A percentile compares a stretch with the other conserved stretches of the same genome.
phyloP scores from a whole-genome alignment of 2,113 vertebrate species.

The Dasyurus viverrinus region DNA sequence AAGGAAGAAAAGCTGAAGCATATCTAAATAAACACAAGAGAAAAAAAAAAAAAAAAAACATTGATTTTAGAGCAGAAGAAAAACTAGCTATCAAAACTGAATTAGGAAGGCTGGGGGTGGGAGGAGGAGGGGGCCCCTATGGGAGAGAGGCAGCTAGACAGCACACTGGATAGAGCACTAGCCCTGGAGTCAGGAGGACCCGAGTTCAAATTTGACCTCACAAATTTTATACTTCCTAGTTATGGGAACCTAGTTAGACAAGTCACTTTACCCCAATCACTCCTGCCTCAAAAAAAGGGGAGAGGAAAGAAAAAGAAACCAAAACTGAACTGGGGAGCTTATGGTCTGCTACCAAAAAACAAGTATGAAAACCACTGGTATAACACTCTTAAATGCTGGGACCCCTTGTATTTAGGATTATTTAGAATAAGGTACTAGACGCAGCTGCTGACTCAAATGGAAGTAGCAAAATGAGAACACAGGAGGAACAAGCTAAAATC shows the following conservation, averaged over 20 bases:
- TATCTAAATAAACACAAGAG: background rate
- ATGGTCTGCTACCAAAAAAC: slow-evolving; percentile 20
- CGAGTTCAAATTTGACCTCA: too few relatives aligned
- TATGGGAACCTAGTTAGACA: too few relatives aligned
- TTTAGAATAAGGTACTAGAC: background rate
- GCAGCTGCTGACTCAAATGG: slow-evolving; percentile 32
- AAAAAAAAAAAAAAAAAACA: slow-evolving; percentile 9
- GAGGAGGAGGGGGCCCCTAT: too few relatives aligned
- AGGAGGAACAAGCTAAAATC: slow-evolving; percentile 8
- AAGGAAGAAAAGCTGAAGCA: background rate
- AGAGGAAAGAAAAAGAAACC: too few relatives aligned
- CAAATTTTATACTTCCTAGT: too few relatives aligned
- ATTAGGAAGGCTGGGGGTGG: background rate
- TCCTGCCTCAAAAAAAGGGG: too few relatives aligned
- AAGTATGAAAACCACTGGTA: background rate
- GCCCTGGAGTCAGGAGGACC: too few relatives aligned
- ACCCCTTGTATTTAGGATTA: background rate
- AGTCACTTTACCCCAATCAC: too few relatives aligned
- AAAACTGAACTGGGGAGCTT: slow-evolving; percentile 37
- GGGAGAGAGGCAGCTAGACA: too few relatives aligned
- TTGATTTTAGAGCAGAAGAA: background rate
- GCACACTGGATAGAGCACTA: too few relatives aligned
- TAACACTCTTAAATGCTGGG: slow-evolving; percentile 1
- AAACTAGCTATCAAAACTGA: slow-evolving; percentile 29
- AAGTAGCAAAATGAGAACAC: slow-evolving; percentile 3